Conservation (phyloP, 2,113 vertebrate species). For the Takifugu flavidus region DNA sequence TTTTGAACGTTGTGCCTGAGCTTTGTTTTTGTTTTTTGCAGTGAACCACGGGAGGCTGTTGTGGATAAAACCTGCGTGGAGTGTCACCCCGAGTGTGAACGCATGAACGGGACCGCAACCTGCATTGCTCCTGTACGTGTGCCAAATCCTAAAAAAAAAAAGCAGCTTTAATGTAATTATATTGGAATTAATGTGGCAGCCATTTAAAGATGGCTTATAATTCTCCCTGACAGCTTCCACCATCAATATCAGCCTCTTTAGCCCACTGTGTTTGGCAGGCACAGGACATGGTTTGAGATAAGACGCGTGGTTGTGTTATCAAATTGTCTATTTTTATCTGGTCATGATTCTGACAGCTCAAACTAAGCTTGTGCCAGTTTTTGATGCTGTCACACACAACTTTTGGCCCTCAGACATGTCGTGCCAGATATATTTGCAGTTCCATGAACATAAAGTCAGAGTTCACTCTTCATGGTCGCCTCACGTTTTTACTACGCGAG, state of each 20-base stretch:
- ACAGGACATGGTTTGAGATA: conserved; percentile 33
- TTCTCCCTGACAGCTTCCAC: conserved; percentile 13
- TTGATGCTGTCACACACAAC: background rate
- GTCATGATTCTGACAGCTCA: conserved; percentile 16
- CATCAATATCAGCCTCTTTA: conserved; percentile 21
- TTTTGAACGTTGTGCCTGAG: conserved; percentile 27
- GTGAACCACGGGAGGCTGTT: conserved; percentile 78
- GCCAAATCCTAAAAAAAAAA: background rate
- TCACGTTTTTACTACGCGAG: too few species aligned
- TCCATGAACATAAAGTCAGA: too few species aligned
- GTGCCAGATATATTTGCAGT: too few species aligned
- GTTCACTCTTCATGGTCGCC: too few species aligned
- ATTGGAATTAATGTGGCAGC: background rate
- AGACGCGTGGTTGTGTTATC: conserved; percentile 23
- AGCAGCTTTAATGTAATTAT: background rate
- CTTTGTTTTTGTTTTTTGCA: conserved; percentile 54
- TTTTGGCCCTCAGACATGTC: too few species aligned
- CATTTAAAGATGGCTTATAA: background rate
- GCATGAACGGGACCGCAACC: conserved; percentile 75
- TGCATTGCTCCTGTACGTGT: conserved; percentile 83
- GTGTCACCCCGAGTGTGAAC: conserved; percentile 84
- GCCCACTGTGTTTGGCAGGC: conserved; percentile 23
- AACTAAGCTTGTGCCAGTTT: conserved; percentile 15
- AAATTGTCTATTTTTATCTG: conserved; percentile 15
- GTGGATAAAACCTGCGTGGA: conserved; percentile 74